Evolutionary conservation across 2,888 invertebrate species (phyloP), one percentile per base, ranked within the genome.

Genomic region (Pyrocoelia pectoralis): DNA sequence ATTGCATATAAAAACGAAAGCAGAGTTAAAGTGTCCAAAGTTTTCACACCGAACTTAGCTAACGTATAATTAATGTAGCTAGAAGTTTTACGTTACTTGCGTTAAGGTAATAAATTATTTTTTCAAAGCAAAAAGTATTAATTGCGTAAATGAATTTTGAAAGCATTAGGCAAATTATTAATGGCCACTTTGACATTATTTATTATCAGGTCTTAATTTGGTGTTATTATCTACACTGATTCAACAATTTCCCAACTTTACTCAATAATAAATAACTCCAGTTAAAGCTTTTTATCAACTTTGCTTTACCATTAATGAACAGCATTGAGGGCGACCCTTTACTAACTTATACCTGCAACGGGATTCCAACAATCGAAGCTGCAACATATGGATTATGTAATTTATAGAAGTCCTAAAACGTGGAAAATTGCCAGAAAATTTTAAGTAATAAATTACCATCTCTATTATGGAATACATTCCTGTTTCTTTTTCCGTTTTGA

Each of bases 1-100:
- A 33, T 33, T 33, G 33, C 33, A 33, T 33, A 33, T 33, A 33
- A 33, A 33, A 33, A 33, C 33, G n/a, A 33, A 33, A 33, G 33
- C 33, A 33, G 9, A 33, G 33, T 33, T 33, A 33, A 8, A 33
- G n/a, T n/a, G 33, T 33, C 33, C 33, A 33, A 33, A 33, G 33
- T 33, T 33, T 33, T 33, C 33, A 6, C 33, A 8, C 9, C 33
- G n/a, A 33, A 33, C 33, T 8, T 33, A 33, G 33, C 33, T 6
- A 33, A 33, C 10, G 33, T n/a, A 33, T 33, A 33, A 33, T 33
- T 33, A 33, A 33, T 33, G 33, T 33, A 33, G 33, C 33, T 33
- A n/a, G 33, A 33, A 33, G n/a, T 33, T 33, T 33, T 33, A n/a
- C 33, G 10, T 33, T 33, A 33, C n/a, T 33, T 33, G 9, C 9